A percentile compares a stretch with the other conserved stretches of the same genome.
phyloP scores from a whole-genome alignment of 2,113 vertebrate genomes.

The Prolemur simus region DNA sequence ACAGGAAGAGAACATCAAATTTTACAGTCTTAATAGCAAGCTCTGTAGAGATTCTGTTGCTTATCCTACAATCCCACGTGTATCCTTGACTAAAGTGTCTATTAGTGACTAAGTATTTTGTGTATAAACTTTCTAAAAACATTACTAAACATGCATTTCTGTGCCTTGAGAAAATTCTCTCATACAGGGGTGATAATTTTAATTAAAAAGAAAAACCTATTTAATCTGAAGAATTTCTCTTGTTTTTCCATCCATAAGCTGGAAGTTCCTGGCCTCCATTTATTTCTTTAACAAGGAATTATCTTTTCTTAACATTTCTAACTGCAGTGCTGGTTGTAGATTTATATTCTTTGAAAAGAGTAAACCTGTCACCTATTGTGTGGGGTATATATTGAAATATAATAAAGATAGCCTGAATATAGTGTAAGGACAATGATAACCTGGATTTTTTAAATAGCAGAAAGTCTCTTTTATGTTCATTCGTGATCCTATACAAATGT shows the following conservation, averaged over 20 bases:
- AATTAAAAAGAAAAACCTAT: not conserved
- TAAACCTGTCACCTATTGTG: not conserved
- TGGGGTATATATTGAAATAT: not conserved
- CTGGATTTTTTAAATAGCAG: not conserved
- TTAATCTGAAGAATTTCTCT: not conserved
- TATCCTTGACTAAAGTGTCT: not conserved
- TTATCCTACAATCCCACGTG: not conserved
- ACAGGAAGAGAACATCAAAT: slow-evolving; percentile 63
- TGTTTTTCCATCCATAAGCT: not conserved
- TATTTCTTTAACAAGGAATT: not conserved
- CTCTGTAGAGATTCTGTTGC: not conserved
- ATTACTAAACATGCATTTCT: not conserved
- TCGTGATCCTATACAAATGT: not conserved
- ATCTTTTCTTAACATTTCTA: slow-evolving; percentile 14
- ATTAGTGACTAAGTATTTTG: not conserved
- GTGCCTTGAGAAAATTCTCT: not conserved
- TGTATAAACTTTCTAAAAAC: not conserved
- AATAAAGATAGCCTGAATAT: not conserved
- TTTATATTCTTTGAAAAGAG: not conserved
- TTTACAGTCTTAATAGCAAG: slow-evolving; percentile 22
- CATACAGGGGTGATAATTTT: not conserved
- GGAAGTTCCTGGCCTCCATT: not conserved
- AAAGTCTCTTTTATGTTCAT: not conserved
- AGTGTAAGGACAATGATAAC: not conserved
- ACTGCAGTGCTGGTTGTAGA: not conserved